Percentiles rank a stretch among this genome's conserved stretches.
Evolutionary conservation across 1,140 invertebrate species (phyloP).

Genomic region (Lethrus apterus): DNA sequence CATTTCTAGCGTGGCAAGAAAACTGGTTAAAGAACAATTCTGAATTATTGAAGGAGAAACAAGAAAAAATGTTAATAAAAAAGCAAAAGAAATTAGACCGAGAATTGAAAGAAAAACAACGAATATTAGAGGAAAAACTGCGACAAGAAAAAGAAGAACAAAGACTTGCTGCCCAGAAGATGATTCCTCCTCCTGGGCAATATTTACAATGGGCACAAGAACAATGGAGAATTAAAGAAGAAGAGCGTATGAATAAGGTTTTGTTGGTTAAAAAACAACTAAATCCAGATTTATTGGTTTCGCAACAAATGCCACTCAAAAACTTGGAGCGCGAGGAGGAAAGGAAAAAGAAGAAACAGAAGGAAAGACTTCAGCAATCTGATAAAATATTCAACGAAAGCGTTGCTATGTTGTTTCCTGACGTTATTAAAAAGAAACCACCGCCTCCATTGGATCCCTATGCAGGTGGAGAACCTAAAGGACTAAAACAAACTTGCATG

Average conservation of each 20-base stretch:
- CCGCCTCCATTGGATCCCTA: conserved; percentile 30
- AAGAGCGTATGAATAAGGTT: conserved; percentile 43
- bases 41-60: conserved; percentile 14
- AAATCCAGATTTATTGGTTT: conserved; percentile 42
- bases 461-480: conserved; percentile 17
- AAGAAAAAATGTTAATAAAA: not conserved
- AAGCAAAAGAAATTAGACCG: not conserved
- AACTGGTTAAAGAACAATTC: conserved; percentile 21
- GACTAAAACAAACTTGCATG: conserved; percentile 20
- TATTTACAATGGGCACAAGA: conserved; percentile 36
- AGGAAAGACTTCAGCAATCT: conserved; percentile 29
- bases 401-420: conserved; percentile 36
- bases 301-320: conserved; percentile 39
- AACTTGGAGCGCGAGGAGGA: conserved; percentile 39
- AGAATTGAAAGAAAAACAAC: conserved; percentile 13
- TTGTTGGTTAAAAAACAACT: conserved; percentile 44
- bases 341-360: conserved; percentile 39
- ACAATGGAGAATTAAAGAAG: conserved; percentile 40
- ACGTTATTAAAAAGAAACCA: conserved; percentile 31
- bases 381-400: conserved; percentile 33
- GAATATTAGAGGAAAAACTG: conserved; percentile 14
- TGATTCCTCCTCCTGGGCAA: conserved; percentile 31
- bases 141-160: conserved; percentile 27
- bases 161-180: conserved; percentile 28
- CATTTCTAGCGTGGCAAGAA: conserved; percentile 33